Evolutionary conservation across 2,797 vertebrate genomes (phyloP).

Genomic region (Philypnodon macrostomus): DNA sequence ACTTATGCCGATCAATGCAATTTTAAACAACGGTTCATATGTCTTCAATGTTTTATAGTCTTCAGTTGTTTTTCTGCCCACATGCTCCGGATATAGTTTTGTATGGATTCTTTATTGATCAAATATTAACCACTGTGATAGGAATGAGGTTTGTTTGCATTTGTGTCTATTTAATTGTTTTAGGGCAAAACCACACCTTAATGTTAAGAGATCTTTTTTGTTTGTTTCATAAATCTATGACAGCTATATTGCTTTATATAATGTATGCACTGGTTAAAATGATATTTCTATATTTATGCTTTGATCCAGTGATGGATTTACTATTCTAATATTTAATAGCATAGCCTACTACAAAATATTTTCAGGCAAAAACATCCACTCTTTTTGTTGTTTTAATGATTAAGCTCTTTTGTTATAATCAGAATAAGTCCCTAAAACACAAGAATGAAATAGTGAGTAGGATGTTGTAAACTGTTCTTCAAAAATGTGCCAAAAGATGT

Average conservation of each 20-base stretch:
- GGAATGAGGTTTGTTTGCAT: conserved; percentile 13
- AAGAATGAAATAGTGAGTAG: neutral
- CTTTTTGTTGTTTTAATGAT: no score
- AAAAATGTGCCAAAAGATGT: neutral
- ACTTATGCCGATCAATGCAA: conserved; percentile 60
- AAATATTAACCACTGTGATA: conserved; percentile 10
- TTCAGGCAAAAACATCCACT: no score
- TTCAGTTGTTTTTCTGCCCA: conserved; percentile 1
- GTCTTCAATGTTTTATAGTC: conserved; percentile 29
- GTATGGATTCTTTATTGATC: conserved; percentile 22
- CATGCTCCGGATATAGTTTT: neutral
- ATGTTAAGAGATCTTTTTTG: neutral
- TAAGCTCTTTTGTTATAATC: no score
- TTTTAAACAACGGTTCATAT: conserved; percentile 12
- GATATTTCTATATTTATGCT: neutral
- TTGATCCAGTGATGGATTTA: neutral
- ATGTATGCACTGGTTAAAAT: conserved; percentile 1
- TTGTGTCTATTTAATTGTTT: conserved; percentile 16
- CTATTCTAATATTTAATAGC: neutral
- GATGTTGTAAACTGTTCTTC: neutral
- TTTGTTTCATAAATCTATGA: neutral
- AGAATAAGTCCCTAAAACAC: no score
- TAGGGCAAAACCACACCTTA: conserved; percentile 38
- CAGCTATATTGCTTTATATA: neutral
- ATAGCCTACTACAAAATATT: no score